Evolutionary conservation across 2,797 vertebrate species (phyloP).

Genomic region (Esox masquinongy): DNA sequence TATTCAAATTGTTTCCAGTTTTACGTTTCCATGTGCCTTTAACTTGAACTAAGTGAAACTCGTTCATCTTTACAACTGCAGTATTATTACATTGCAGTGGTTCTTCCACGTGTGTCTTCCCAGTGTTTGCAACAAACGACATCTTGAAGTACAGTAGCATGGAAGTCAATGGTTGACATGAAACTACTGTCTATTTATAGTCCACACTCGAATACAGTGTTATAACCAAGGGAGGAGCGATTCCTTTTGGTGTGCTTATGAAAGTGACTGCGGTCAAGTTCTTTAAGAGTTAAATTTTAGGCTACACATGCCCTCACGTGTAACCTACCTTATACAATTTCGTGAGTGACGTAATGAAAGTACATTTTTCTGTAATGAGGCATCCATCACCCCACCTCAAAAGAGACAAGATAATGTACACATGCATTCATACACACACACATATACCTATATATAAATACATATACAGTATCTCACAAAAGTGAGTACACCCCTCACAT

Average conservation of each 20-base stretch:
- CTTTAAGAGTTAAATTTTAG: too few species aligned
- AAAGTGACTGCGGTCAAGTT: not conserved
- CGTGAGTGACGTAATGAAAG: not conserved
- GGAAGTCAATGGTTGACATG: not conserved
- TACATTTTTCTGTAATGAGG: not conserved
- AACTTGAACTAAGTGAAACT: slow-evolving; percentile 74
- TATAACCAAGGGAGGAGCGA: slow-evolving; percentile 47
- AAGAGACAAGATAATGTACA: not conserved
- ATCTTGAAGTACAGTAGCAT: slow-evolving; percentile 7
- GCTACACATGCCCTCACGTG: slow-evolving; percentile 1
- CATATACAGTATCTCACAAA: too few species aligned
- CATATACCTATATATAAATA: too few species aligned
- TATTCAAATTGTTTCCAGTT: slow-evolving; percentile 45
- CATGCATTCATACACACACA: too few species aligned
- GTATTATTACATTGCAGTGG: slow-evolving; percentile 13
- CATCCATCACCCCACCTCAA: not conserved
- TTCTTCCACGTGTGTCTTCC: slow-evolving; percentile 28
- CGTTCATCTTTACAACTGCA: slow-evolving; percentile 53
- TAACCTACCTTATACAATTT: slow-evolving; percentile 24
- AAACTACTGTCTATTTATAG: not conserved
- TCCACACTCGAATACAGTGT: not conserved
- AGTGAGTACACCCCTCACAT: too few species aligned
- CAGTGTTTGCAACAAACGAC: slow-evolving; percentile 38
- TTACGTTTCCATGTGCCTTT: slow-evolving; percentile 76
- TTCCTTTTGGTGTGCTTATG: not conserved